Conservation (phyloP, 2,888 invertebrate genomes). For the Drosophila aldrichi region DNA sequence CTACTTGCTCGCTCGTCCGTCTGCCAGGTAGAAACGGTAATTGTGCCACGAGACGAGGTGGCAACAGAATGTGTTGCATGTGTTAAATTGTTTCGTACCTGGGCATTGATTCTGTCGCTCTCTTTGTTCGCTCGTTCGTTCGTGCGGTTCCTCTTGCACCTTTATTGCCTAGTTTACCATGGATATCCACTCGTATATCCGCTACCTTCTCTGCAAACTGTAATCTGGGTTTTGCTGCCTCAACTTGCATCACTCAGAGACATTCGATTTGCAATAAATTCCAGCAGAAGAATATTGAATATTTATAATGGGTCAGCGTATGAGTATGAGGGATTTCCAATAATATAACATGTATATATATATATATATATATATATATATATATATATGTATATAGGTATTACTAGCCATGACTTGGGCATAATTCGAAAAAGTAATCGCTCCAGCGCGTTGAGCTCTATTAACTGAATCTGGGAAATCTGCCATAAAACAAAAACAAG, state of each 20-base stretch:
- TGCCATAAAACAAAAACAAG: too few species aligned
- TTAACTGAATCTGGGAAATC: too few species aligned
- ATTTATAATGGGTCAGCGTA: too few species aligned
- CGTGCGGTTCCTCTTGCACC: neutral
- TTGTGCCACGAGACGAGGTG: slow-evolving; percentile 9
- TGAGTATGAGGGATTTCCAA: too few species aligned
- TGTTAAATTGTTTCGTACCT: slow-evolving; percentile 5
- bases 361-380: too few species aligned
- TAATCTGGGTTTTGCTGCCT: neutral
- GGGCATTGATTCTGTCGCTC: slow-evolving; percentile 1
- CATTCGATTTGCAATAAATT: slow-evolving; percentile 3
- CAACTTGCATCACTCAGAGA: slow-evolving; percentile 1
- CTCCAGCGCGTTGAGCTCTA: too few species aligned
- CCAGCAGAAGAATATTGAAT: too few species aligned
- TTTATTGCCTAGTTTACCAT: neutral
- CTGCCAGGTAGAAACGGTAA: slow-evolving; percentile 1
- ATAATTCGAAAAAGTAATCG: too few species aligned
- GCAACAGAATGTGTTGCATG: neutral
- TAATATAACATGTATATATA: too few species aligned
- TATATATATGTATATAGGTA: too few species aligned
- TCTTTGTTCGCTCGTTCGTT: neutral
- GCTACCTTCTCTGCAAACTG: slow-evolving; percentile 1
- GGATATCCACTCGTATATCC: neutral
- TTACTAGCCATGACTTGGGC: too few species aligned
- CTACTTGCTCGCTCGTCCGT: neutral